Base-by-base conservation (phyloP, 1,140 invertebrate genomes). In the Eriosoma lanigerum region DNA sequence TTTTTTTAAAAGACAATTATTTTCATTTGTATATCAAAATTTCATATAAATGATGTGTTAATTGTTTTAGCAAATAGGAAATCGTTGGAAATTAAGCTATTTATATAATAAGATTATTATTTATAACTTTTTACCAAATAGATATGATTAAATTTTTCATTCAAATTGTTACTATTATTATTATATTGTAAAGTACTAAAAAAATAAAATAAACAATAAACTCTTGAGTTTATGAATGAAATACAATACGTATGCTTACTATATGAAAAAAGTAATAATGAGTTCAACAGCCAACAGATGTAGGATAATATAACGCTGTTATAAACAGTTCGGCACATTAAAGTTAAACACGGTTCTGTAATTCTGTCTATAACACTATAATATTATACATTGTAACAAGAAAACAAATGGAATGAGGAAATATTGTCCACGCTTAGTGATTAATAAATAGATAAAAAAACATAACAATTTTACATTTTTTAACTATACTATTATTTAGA, bases 351-450 rank as follows among this genome's bases (percentile, higher is more conserved):
- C n/a, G 5, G n/a, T 21, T 54, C n/a, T 21, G 4, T 54, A 58
- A 26, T 1, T 58, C 15, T 58, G 24, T 15, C 24, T 58, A 56
- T 58, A 15, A 10, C 4, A 13, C 12, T 26, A 10, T 21, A n/a
- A 12, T 13, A 46, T 15, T 15, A 21, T 46, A 44, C n/a, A 66
- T 44, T 24, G 3, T 15, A 17, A 48, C 10, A 2, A 68, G 21
- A 15, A 68, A 24, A 24, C 3, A 68, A 68, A 68, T 68, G 64
- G 64, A 68, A 68, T 68, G 64, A 68, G 64, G 64, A 68, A 68
- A 68, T 48, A 68, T 48, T 21, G 62, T 66, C 32, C n/a, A 68
- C 38, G 21, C 38, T 46, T 46, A 68, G 13, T 46, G 12, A 66
- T 21, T 66, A 66, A 38, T 66, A n/a, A 24, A 12, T n/a, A 68